These are phyloP conservation scores for Scomber japonicus DNA, from an alignment of 2,113 vertebrate species.

Conservation along the genomic window DNA sequence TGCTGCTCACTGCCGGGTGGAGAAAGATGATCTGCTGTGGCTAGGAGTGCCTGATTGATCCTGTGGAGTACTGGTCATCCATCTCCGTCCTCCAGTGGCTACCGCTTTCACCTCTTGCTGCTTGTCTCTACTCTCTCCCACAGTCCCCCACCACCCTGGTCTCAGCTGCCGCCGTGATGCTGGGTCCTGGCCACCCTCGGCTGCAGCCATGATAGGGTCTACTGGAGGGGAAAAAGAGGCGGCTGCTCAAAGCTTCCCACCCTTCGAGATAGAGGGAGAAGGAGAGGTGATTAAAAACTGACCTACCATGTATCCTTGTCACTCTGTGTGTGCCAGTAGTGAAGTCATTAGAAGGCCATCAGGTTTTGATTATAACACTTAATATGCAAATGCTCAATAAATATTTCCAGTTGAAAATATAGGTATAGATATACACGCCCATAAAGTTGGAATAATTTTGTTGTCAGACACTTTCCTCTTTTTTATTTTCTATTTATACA, in stretches of 20 bases:
- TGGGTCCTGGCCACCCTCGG: conserved; percentile 50
- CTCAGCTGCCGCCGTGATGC: conserved; percentile 57
- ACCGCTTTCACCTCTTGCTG: conserved; percentile 61
- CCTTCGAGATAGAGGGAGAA: conserved; percentile 19
- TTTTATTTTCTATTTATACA: too few relatives aligned
- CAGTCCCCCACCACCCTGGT: conserved; percentile 25
- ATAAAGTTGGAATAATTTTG: too few relatives aligned
- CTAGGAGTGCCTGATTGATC: conserved; percentile 77
- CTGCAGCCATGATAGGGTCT: conserved; percentile 56
- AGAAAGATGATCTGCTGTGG: conserved; percentile 79
- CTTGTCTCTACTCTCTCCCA: conserved; percentile 24
- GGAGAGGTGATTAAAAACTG: conserved; percentile 68
- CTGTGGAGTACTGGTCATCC: conserved; percentile 68
- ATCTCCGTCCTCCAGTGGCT: conserved; percentile 66
- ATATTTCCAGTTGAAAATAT: conserved; percentile 5
- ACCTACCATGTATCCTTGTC: conserved; percentile 38
- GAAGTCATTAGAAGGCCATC: conserved; percentile 37
- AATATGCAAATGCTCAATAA: conserved; percentile 14
- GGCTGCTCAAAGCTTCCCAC: conserved; percentile 28
- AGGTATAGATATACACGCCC: neutral
- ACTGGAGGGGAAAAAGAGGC: conserved; percentile 69
- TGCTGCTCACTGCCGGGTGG: conserved; percentile 32
- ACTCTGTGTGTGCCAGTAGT: conserved; percentile 34
- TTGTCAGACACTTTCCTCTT: too few relatives aligned
- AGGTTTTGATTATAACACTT: conserved; percentile 9